Percentiles rank a stretch among this genome's conserved stretches.
Conservation (phyloP, 2,888 invertebrate species). For the Chydorus sphaericus region DNA sequence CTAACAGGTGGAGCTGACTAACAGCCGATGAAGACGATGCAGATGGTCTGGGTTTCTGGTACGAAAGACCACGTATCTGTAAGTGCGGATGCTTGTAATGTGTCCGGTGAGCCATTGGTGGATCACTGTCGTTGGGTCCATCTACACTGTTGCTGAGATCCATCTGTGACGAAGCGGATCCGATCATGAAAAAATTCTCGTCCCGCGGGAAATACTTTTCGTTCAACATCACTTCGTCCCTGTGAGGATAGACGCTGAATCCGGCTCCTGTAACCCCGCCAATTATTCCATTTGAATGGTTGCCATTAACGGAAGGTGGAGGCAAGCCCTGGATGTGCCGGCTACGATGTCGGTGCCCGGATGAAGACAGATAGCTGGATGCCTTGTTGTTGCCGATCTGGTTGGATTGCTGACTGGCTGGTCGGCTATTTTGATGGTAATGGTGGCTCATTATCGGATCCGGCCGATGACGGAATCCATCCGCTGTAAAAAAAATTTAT, state of each 20-base stretch:
- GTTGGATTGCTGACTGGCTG: slow-evolving; percentile 13
- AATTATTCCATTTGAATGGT: no score
- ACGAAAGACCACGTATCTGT: slow-evolving; percentile 46
- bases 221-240: slow-evolving; percentile 22
- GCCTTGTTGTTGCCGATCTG: background rate
- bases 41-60: slow-evolving; percentile 43
- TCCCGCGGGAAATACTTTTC: slow-evolving; percentile 26
- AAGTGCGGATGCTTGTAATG: slow-evolving; percentile 27
- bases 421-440: slow-evolving; percentile 1
- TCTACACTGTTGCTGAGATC: slow-evolving; percentile 13
- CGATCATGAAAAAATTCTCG: slow-evolving; percentile 21
- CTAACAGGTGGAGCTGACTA: slow-evolving; percentile 38
- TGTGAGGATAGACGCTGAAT: slow-evolving; percentile 1
- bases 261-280: background rate
- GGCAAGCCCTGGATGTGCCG: background rate
- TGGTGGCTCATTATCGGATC: slow-evolving; percentile 5
- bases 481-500: slow-evolving; percentile 24
- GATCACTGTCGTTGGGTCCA: slow-evolving; percentile 11
- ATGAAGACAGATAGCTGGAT: slow-evolving; percentile 16
- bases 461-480: slow-evolving; percentile 15
- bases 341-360: slow-evolving; percentile 15
- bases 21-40: slow-evolving; percentile 35
- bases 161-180: slow-evolving; percentile 11
- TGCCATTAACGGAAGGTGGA: background rate
- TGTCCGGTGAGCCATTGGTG: background rate